Evolutionary conservation across 2,888 invertebrate species (phyloP), one percentile per base, ranked within the genome.

Genomic region (Chaitophorus viminalis): DNA sequence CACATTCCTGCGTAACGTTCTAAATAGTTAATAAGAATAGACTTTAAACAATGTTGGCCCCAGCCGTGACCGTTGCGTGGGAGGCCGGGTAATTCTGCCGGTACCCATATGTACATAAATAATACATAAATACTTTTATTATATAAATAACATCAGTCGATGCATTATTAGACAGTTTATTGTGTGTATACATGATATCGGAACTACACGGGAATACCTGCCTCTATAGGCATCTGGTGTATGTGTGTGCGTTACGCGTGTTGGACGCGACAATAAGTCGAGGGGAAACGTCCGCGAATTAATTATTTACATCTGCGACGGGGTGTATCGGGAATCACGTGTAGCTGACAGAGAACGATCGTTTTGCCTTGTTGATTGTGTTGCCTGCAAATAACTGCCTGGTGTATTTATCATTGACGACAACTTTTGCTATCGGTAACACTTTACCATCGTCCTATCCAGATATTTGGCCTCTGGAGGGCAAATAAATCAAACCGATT

Each of bases 311-410:
- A 18, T 60, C 70, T n/a, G 60, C 6, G 31, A 68, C 29, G 36
- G 25, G 21, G 9, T 77, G n/a, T 79, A 79, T 87, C 79, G 79
- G 72, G 29, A 81, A 74, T 74, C 87, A 79, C 31, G 79, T 87
- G 86, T 60, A 31, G 60, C 33, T 74, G 87, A 87, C 87, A 74
- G 72, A 72, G 79, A 87, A 79, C 72, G 86, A 87, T 87, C 54
- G 87, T 79, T 87, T 81, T 39, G 74, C 74, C 81, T 75, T 65
- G 81, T 81, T 46, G 74, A 87, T 87, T 75, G 74, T 75, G 65
- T 81, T 46, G 79, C 79, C 87, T 65, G 79, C 79, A 36, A 79
- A 87, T 74, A 87, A 79, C 79, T 87, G 79, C 79, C 52, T 21
- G 29, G 39, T 36, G 54, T 72, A 78, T 86, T 85, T 77, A 78